Evolutionary conservation across 2,113 vertebrate genomes (phyloP).

Genomic region (Oreochromis aureus): DNA sequence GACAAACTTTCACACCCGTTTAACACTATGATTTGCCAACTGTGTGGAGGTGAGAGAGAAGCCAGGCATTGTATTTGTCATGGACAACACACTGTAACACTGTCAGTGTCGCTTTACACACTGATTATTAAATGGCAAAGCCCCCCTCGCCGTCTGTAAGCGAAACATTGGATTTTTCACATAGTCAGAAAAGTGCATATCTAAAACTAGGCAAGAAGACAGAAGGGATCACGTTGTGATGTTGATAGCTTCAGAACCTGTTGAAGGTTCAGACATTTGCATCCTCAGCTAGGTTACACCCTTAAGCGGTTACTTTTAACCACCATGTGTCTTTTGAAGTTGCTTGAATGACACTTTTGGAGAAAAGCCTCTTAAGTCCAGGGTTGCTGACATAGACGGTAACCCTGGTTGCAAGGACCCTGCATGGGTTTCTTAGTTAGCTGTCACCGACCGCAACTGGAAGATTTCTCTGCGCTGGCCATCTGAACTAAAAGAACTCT

Average conservation of each 20-base stretch:
- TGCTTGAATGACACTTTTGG: neutral
- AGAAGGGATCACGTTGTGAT: neutral
- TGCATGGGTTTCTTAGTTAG: neutral
- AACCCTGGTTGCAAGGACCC: neutral
- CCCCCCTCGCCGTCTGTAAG: neutral
- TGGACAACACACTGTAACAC: neutral
- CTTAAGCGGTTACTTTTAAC: neutral
- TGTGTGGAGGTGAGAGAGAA: neutral
- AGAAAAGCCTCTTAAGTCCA: neutral
- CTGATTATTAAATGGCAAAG: neutral
- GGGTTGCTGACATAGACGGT: neutral
- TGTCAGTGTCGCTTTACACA: neutral
- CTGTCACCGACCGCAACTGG: neutral
- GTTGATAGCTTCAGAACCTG: neutral
- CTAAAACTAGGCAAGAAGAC: neutral
- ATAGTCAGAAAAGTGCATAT: neutral
- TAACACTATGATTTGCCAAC: neutral
- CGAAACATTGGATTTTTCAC: neutral
- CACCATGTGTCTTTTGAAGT: neutral
- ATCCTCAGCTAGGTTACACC: neutral
- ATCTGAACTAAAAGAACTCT: neutral
- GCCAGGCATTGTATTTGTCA: neutral
- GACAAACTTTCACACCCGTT: neutral
- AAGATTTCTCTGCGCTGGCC: neutral
- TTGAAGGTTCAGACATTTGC: neutral